Evolutionary conservation across 2,113 vertebrate species (phyloP), one percentile per base, ranked within the genome.

Genomic region (Gymnobelideus leadbeateri): DNA sequence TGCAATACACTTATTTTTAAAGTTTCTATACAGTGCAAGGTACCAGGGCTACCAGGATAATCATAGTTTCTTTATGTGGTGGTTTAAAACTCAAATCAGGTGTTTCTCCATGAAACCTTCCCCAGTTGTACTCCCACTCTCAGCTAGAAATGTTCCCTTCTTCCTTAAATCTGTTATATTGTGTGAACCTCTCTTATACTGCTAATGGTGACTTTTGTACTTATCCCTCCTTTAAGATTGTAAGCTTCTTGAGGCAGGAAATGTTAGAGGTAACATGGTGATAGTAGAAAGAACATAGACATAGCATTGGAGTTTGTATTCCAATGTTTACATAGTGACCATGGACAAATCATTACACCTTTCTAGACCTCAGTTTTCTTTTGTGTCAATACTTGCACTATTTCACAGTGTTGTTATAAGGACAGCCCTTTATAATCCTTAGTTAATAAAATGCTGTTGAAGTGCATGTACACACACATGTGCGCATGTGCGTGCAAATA

Each of bases 401-500:
- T 84, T 84, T 84, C n/a, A 84, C 16, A 84, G 68, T 16, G 16
- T 68, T 84, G 12, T 84, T 77, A 8, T 6, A 19, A 23, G 68
- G n/a, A 68, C 11, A 37, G 12, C 3, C 31, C 28, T 37, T 68
- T 68, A 68, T 37, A 55, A 55, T 2, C 8, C 57, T 68, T 68
- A 37, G 54, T 54, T 52, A 19, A 24, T 55, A 55, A 68, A 68
- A 28, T 68, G 31, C 28, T 77, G 21, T 77, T 6, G 16, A n/a
- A 84, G n/a, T 43, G 16, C 14, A 5, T 14, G 3, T 3, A 55
- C 16, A 55, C 24, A 55, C 25, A 55, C 24, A 55, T 12, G 4
- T 3, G 28, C 16, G 1, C 3, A 0, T 2, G 2, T 12, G 12
- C 37, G 1, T 19, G 4, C 37, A 77, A 4, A n/a, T 21, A 23